These are phyloP conservation scores for Fregata magnificens DNA, from an alignment of 2,113 vertebrate species.

Conservation along the genomic window DNA sequence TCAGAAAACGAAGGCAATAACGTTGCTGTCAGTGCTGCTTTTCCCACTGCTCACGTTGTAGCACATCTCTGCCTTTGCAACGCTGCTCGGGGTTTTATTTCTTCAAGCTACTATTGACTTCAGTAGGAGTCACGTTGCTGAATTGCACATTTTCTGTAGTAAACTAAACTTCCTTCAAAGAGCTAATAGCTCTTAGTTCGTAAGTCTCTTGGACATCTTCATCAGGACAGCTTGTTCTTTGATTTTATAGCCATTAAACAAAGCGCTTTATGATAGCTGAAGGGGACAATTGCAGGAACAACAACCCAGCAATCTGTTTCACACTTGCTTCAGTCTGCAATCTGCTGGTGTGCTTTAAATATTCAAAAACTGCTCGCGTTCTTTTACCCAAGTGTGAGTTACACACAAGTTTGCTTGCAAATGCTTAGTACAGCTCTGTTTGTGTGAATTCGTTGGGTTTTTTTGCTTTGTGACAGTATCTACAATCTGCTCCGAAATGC, in stretches of 20 bases:
- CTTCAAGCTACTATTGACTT: background rate
- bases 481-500: background rate
- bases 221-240: conserved; percentile 62
- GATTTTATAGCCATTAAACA: conserved; percentile 58
- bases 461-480: background rate
- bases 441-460: background rate
- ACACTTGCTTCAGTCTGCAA: conserved; percentile 52
- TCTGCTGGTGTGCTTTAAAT: conserved; percentile 57
- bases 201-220: conserved; percentile 49
- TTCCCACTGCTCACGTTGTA: background rate
- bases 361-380: background rate
- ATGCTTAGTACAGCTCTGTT: background rate
- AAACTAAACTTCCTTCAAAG: background rate
- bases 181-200: background rate
- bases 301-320: conserved; percentile 66
- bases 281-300: conserved; percentile 62
- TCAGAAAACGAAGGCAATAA: background rate
- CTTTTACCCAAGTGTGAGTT: background rate
- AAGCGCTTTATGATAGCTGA: conserved; percentile 53
- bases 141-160: background rate
- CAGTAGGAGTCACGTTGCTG: background rate
- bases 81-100: background rate
- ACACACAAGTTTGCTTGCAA: background rate
- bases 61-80: background rate
- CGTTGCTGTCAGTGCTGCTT: background rate